Conservation (phyloP, 2,888 invertebrate species). For the Hyppa rectilinea region DNA sequence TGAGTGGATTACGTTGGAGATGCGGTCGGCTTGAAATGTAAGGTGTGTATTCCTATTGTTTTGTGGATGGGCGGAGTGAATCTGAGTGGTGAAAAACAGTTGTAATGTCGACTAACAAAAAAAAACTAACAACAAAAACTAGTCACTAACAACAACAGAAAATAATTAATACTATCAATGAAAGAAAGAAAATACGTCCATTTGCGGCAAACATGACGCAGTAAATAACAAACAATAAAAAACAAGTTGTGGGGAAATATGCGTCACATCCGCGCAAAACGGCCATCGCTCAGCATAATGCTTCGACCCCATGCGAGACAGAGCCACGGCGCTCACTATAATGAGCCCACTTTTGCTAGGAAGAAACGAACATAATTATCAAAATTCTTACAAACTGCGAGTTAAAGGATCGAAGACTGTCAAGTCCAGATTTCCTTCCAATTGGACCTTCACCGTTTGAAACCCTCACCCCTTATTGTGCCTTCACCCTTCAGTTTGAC, state of each 20-base stretch:
- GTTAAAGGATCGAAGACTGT: background rate
- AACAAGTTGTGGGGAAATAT: too few relatives aligned
- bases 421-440: background rate
- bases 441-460: background rate
- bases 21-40: conserved; percentile 37
- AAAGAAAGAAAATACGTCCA: too few relatives aligned
- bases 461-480: too few relatives aligned
- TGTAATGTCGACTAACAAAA: background rate
- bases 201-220: too few relatives aligned
- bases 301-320: too few relatives aligned
- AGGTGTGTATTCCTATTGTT: conserved; percentile 38
- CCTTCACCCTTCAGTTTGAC: background rate
- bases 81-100: background rate
- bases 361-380: background rate
- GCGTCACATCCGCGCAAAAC: too few relatives aligned
- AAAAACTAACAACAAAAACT: background rate
- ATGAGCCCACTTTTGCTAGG: background rate
- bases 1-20: conserved; percentile 54
- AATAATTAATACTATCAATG: too few relatives aligned
- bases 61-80: background rate
- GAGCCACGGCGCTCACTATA: too few relatives aligned
- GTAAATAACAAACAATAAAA: too few relatives aligned
- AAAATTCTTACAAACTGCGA: background rate
- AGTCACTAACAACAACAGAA: background rate
- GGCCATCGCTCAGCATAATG: too few relatives aligned